Base-by-base conservation (phyloP, 2,888 invertebrate species). In the Hemicrepidius hirtus region DNA sequence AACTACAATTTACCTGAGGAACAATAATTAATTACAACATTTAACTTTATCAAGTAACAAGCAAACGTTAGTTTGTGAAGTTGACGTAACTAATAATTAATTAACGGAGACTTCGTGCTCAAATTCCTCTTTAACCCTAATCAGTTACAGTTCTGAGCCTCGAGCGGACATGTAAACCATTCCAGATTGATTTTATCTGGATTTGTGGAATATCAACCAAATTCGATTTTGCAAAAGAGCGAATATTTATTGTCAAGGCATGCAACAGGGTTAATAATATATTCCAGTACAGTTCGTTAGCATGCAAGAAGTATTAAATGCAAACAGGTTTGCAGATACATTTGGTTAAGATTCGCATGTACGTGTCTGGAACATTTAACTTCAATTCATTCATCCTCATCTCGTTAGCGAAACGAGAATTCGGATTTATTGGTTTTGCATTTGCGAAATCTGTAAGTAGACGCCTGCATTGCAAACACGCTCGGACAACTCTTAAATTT, bases 401-500 rank as follows among this genome's bases (percentile, higher is more conserved):
- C 66, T 66, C 60, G 71, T 71, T 71, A 66, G 60, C 53, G 53
- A 59, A 71, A 53, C 57, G 46, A 67, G 59, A 49, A 46, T 20
- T 24, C 28, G 59, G 68, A 68, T 71, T 74, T 74, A 74, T 74
- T 67, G 70, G 67, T 71, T 67, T 66, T 67, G 67, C 50, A 66
- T 69, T 68, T 74, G 59, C 57, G 49, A 74, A 70, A 73, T 70
- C 55, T 65, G 69, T 55, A 60, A 71, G 67, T 57, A 66, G 68
- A 71, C 63, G 67, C 66, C 70, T 74, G 70, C 37, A 62, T 55
- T 49, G 74, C 74, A 63, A 69, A 71, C 68, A 57, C 35, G 46
- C 57, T 46, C 46, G 46, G 40, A 44, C 67, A 35, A 57, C 46
- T 67, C 35, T 67, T 57, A 59, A 67, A 46, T 67, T 67, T 67